A percentile compares a stretch with the other conserved stretches of the same genome.
Evolutionary conservation across 92 coral and sea anemone genomes (phyloP).

Genomic region (Phenganax marumi): DNA sequence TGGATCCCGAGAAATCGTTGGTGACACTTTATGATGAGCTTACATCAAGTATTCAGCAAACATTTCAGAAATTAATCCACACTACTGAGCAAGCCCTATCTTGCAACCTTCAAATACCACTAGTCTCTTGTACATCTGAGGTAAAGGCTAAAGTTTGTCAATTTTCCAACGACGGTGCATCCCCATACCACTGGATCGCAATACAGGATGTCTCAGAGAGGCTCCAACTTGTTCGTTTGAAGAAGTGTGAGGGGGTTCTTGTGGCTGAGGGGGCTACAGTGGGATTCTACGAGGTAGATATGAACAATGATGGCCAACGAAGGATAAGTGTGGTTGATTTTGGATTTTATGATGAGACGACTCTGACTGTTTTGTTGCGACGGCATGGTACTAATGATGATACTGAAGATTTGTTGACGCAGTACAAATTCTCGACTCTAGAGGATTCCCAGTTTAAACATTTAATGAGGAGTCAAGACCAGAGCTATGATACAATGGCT

Average conservation of each 20-base stretch:
- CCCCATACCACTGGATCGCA: conserved; percentile 54
- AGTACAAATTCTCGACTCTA: conserved; percentile 11
- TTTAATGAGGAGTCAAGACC: not conserved
- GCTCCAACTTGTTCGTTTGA: conserved; percentile 46
- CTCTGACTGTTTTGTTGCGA: conserved; percentile 18
- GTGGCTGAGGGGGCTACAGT: conserved; percentile 35
- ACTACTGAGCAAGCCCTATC: conserved; percentile 71
- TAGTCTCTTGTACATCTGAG: conserved; percentile 43
- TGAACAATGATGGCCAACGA: not conserved
- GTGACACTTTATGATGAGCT: conserved; percentile 64
- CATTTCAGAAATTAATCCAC: conserved; percentile 63
- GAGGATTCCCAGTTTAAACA: conserved; percentile 26
- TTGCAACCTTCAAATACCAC: conserved; percentile 59
- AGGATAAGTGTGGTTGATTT: conserved; percentile 29
- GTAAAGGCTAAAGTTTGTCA: conserved; percentile 51
- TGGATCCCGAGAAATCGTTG: conserved; percentile 63
- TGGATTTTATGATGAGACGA: conserved; percentile 21
- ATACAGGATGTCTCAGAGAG: conserved; percentile 55
- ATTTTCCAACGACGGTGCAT: conserved; percentile 44
- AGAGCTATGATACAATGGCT: not conserved
- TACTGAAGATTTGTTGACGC: conserved; percentile 6
- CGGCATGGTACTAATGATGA: conserved; percentile 22
- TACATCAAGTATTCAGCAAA: conserved; percentile 54
- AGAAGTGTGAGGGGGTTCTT: conserved; percentile 1
- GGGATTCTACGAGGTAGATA: conserved; percentile 9